Base-by-base conservation (phyloP, 1,140 invertebrate genomes). In the Drosophila busckii region DNA sequence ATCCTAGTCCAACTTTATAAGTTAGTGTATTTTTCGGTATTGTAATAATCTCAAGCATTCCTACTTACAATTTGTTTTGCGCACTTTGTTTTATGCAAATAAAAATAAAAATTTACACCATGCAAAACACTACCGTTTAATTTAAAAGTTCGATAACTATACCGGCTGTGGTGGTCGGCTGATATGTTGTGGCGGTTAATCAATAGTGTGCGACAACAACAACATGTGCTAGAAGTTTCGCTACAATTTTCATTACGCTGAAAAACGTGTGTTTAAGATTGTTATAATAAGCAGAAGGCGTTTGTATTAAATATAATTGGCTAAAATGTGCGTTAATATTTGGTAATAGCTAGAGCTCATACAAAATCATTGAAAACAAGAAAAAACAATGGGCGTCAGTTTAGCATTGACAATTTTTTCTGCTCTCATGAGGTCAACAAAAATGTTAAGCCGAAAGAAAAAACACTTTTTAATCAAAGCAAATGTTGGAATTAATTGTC, bases 41-140 rank as follows among this genome's bases (percentile, higher is more conserved):
- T 68, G 60, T 60, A 54, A 29, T 41, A 35, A 56, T 49, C 41
- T 63, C 16, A 54, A 62, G 46, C 62, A 78, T 71, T 78, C 73
- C 73, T 68, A 68, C 49, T 68, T 64, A 70, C 66, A 76, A 65
- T 54, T 71, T 71, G 63, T 71, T 73, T 78, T 60, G 46, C 29
- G 70, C 63, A 68, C 70, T 49, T 60, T 45, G 34, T 60, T 75
- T 63, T 55, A 61, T 53, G 31, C 34, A 29, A 34, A n/a, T 9
- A 38, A 6, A 58, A 68, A 52, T 41, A 53, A 37, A 52, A 23
- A 35, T 25, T 26, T 37, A 38, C 1, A 8, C 17, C n/a, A 5
- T 22, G 9, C 12, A 13, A 13, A 13, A 7, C 4, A 19, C 7
- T 40, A 56, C 49, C 54, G 54, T 49, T 41, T 10, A 8, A 41